These are phyloP conservation scores for Darevskia nairensis DNA, from an alignment of 2,797 vertebrate species.

Conservation along the genomic window DNA sequence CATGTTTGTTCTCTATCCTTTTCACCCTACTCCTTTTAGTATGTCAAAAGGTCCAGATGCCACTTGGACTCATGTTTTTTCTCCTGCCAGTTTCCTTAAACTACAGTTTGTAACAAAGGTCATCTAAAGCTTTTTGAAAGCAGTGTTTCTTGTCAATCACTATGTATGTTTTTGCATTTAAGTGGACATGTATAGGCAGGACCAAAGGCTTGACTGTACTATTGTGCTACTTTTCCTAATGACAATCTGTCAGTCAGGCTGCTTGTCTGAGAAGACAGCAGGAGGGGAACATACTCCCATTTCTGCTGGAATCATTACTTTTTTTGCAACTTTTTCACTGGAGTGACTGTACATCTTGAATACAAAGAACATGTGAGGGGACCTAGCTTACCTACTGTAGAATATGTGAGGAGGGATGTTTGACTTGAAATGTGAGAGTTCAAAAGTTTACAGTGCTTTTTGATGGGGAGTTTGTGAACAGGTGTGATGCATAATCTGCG, in stretches of 20 bases:
- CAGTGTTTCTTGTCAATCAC: conserved; percentile 1
- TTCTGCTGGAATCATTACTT: neutral
- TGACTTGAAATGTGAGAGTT: neutral
- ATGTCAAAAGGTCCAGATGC: conserved; percentile 3
- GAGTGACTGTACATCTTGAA: neutral
- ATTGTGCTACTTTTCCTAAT: neutral
- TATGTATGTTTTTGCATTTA: neutral
- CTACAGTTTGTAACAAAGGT: neutral
- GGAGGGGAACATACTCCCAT: neutral
- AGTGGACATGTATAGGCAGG: neutral
- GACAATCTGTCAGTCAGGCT: neutral
- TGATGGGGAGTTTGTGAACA: neutral
- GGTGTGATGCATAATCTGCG: neutral
- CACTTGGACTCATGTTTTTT: neutral
- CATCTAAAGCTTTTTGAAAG: neutral
- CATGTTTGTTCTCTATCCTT: neutral
- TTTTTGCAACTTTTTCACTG: neutral
- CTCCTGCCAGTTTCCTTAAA: neutral
- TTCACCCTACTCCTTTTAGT: neutral
- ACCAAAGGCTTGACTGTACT: neutral
- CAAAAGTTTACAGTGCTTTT: neutral
- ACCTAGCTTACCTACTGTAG: neutral
- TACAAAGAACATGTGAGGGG: neutral
- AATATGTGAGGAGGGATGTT: neutral
- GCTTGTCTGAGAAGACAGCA: neutral